Evolutionary conservation across 2,888 invertebrate genomes (phyloP).

Genomic region (Campopleginae sp.): DNA sequence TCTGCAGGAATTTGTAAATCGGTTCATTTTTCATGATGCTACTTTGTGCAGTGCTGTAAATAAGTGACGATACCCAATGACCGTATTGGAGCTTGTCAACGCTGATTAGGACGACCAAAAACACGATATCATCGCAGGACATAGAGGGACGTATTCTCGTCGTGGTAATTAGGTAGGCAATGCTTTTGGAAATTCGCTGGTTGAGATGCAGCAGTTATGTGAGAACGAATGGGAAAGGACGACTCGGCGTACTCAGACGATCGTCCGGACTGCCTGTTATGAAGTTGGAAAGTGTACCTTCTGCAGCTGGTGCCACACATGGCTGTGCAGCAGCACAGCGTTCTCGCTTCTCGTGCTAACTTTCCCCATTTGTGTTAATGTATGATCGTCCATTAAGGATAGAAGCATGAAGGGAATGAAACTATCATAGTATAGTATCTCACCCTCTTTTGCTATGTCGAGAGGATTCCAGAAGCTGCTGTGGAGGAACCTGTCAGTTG

Average conservation of each 20-base stretch:
- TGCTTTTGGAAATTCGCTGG: slow-evolving; percentile 31
- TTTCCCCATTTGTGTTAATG: slow-evolving; percentile 83
- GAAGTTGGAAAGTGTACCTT: slow-evolving; percentile 79
- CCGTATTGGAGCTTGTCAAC: neutral
- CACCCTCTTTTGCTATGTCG: neutral
- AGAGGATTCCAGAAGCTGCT: neutral
- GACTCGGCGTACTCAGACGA: slow-evolving; percentile 73
- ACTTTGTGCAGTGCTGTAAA: neutral
- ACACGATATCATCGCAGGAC: slow-evolving; percentile 14
- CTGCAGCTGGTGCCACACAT: slow-evolving; percentile 80
- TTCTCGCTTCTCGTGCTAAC: slow-evolving; percentile 74
- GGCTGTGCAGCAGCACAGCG: slow-evolving; percentile 69
- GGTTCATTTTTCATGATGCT: neutral
- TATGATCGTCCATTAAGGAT: slow-evolving; percentile 82
- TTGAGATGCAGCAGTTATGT: neutral
- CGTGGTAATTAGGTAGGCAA: slow-evolving; percentile 24
- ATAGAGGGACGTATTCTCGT: slow-evolving; percentile 19
- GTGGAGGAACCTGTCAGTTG: slow-evolving; percentile 3
- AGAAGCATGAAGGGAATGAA: slow-evolving; percentile 52
- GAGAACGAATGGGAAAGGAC: slow-evolving; percentile 60
- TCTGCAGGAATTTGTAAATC: neutral
- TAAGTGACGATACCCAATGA: neutral
- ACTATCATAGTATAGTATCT: neutral
- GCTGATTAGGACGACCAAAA: neutral
- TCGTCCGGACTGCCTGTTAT: slow-evolving; percentile 75